Conservation (phyloP, 2,797 vertebrate species). For the Benthosema pterotum region DNA sequence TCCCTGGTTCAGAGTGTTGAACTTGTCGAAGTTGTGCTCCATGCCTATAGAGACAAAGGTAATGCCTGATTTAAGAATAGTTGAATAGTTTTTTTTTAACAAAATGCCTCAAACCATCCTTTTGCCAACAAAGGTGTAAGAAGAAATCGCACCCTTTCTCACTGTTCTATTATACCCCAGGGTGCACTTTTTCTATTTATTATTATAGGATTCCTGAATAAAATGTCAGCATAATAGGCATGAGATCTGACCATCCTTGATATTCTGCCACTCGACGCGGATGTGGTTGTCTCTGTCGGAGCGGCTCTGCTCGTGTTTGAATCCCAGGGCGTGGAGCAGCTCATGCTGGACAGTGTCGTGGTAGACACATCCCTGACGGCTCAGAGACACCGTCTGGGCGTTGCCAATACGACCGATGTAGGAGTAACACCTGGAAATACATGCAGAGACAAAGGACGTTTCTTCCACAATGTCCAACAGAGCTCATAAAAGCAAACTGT, state of each 20-base stretch:
- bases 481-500: no score
- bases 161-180: no score
- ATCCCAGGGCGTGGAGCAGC: slow-evolving; percentile 58
- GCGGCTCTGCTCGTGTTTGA: slow-evolving; percentile 57
- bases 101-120: no score
- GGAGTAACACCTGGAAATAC: slow-evolving; percentile 6
- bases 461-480: no score
- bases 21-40: slow-evolving; percentile 66
- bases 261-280: slow-evolving; percentile 8
- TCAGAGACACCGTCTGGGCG: slow-evolving; percentile 30
- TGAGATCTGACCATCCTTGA: slow-evolving; percentile 8
- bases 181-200: no score
- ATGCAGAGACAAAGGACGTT: no score
- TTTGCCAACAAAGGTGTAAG: no score
- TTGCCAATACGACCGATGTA: slow-evolving; percentile 14
- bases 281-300: slow-evolving; percentile 38
- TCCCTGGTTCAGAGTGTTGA: slow-evolving; percentile 65
- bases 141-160: no score
- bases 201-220: no score
- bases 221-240: no score
- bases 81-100: no score
- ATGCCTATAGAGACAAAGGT: slow-evolving; percentile 16
- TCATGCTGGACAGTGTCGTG: slow-evolving; percentile 43
- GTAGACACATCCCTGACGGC: slow-evolving; percentile 10
- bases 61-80: no score